Conservation (phyloP, 2,113 vertebrate species). For the Hemichromis elongatus region DNA sequence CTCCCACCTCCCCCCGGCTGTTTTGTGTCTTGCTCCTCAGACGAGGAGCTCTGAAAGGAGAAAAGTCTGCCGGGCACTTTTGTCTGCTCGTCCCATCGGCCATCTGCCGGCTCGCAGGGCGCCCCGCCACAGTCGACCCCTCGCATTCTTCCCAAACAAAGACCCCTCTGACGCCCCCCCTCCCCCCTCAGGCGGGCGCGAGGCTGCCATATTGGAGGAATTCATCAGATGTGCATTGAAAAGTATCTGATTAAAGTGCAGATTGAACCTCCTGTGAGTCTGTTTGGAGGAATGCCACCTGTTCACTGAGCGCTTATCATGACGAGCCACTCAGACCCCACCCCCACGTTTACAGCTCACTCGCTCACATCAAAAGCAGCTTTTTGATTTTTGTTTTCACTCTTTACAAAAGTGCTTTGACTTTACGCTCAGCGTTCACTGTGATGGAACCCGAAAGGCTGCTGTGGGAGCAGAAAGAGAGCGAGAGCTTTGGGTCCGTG, state of each 20-base stretch:
- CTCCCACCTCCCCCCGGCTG: background rate
- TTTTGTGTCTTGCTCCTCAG: background rate
- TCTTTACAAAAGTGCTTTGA: background rate
- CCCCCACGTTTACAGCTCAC: background rate
- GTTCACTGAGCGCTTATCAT: background rate
- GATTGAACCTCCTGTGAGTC: background rate
- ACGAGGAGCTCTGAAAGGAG: background rate
- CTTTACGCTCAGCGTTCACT: background rate
- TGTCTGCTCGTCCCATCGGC: slow-evolving; percentile 37
- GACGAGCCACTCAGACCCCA: background rate
- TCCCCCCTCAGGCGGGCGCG: background rate
- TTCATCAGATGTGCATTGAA: slow-evolving; percentile 7
- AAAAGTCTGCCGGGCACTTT: slow-evolving; percentile 22
- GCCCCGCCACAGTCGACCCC: slow-evolving; percentile 26
- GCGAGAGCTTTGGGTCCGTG: background rate
- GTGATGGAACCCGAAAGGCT: background rate
- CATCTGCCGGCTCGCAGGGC: slow-evolving; percentile 61
- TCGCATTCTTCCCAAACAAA: slow-evolving; percentile 38
- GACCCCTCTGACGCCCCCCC: background rate
- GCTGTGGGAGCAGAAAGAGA: background rate
- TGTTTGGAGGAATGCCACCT: slow-evolving; percentile 50
- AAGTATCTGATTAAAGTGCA: slow-evolving; percentile 2
- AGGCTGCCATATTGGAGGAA: slow-evolving; percentile 30
- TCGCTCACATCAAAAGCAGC: background rate
- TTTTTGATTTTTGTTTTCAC: background rate